Evolutionary conservation across 2,888 invertebrate species (phyloP), one percentile per base, ranked within the genome.

Genomic region (Chrysodeixis includens): DNA sequence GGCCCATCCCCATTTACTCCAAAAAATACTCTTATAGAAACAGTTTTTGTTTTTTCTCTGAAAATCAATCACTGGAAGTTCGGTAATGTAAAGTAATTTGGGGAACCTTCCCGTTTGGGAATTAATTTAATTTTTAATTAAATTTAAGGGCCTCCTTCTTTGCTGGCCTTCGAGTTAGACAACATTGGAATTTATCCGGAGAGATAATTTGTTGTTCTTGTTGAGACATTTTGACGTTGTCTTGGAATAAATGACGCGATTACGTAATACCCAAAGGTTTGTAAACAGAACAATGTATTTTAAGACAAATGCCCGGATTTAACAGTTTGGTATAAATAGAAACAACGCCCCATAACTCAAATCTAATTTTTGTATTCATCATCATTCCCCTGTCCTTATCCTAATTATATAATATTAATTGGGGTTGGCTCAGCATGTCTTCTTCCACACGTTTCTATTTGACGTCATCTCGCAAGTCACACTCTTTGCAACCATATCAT

Each of bases 101-200:
- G 49, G 18, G 30, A 62, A 68, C 40, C 44, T 61, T 58, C 60
- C 59, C 56, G 56, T 59, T 66, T 26, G 30, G 61, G 65, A 56
- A 54, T 57, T 69, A 35, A 73, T 74, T 66, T 56, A 56, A 62
- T 71, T 66, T 77, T 63, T 64, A 78, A 78, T 79, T 76, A 69
- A 78, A 20, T 71, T 56, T 66, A 56, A 72, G 66, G 67, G 71
- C 49, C 59, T 35, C 55, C 71, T 72, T 73, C 78, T 74, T 69
- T 71, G 26, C 22, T 60, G 56, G 30, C 54, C 54, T 74, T 66
- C 44, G 22, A 30, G 16, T 1, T 8, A 54, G 40, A 70, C 49
- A 66, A 57, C 40, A 32, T 18, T 49, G 46, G 16, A 20, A 62
- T 71, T 60, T 66, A 56, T 32, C 18, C 53, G 3, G 8, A 49